Evolutionary conservation across 2,888 invertebrate species (phyloP).

Genomic region (Ptilodon capucinus): DNA sequence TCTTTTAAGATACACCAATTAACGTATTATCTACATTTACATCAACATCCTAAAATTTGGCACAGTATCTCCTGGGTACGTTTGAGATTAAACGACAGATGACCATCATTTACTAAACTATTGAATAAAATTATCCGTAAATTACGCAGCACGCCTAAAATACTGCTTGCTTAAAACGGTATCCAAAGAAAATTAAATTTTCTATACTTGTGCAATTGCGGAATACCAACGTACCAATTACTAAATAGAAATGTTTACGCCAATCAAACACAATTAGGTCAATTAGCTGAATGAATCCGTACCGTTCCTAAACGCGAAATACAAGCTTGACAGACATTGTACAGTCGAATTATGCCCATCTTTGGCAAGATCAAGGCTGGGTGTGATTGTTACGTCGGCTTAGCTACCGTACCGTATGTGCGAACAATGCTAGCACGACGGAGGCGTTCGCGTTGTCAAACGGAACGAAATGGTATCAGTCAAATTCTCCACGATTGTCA

Average conservation of each 20-base stretch:
- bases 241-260: slow-evolving; percentile 4
- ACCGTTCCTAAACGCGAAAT: slow-evolving; percentile 12
- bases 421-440: slow-evolving; percentile 42
- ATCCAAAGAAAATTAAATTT: no score
- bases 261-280: slow-evolving; percentile 9
- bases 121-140: no score
- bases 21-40: no score
- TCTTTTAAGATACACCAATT: no score
- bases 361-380: slow-evolving; percentile 35
- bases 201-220: not conserved
- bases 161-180: no score
- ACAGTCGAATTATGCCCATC: slow-evolving; percentile 17
- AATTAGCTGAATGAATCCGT: slow-evolving; percentile 6
- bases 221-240: not conserved
- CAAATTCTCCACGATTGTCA: slow-evolving; percentile 74
- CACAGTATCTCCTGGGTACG: no score
- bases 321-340: slow-evolving; percentile 18
- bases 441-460: slow-evolving; percentile 49
- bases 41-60: no score
- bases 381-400: slow-evolving; percentile 14
- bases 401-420: slow-evolving; percentile 27
- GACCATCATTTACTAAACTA: no score
- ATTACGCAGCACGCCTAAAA: no score
- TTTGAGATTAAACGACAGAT: no score
- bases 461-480: slow-evolving; percentile 70